Base-by-base conservation (phyloP, 2,797 vertebrate species). In the Sebastes matsubarae region DNA sequence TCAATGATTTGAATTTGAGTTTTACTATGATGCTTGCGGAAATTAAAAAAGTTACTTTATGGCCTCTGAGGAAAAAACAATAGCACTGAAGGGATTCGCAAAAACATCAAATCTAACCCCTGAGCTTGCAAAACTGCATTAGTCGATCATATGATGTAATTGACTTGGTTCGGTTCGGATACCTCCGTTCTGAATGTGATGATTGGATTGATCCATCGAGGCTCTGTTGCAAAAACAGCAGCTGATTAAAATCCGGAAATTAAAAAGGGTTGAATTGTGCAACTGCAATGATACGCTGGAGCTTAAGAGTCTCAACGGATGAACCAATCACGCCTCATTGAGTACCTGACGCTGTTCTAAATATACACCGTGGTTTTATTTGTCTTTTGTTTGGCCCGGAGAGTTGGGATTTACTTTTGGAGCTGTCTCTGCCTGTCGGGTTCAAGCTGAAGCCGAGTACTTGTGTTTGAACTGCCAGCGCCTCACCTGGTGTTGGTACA, bases 201-300 rank as follows among this genome's bases (percentile, higher is more conserved):
- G 87, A 92, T 88, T 88, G 86, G 81, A 87, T 87, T 91, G 87
- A 89, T 92, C 81, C 85, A 83, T 69, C 11, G 83, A 87, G 85
- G 73, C 74, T 71, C 81, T 18, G 69, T 72, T 75, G 85, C 76
- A 82, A 91, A 64, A 89, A 82, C 68, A 77, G 73, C 46, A 86
- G 30, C 79, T 83, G 77, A 92, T 91, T 90, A 87, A 85, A 92
- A 82, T 82, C 72, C 81, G 76, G 65, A 87, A 88, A 89, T 91
- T 88, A 85, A 91, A 89, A 83, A 84, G 46, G 34, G 61, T 30
- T 66, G 71, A 84, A 85, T 54, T 69, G 72, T 79, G 57, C 46
- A 69, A 29, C 46, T 2, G 66, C 67, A 46, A 30, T 55, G 63
- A 81, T 30, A 75, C 77, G 71, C 65, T 50, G 29, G 70, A 85